Conservation (phyloP, 2,113 vertebrate genomes). For the Cyanoramphus novaezelandiae region DNA sequence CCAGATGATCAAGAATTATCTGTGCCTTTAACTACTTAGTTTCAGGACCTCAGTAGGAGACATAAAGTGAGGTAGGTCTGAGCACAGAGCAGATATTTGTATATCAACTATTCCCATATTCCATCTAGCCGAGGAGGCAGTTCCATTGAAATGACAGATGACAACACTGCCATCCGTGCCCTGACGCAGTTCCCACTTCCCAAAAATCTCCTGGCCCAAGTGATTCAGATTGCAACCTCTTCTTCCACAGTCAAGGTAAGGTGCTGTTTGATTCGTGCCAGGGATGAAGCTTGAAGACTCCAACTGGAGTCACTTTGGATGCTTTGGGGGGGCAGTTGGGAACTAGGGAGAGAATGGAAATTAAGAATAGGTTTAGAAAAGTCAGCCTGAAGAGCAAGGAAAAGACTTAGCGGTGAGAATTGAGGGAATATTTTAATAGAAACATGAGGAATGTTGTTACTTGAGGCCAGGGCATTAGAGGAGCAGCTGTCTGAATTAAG, state of each 20-base stretch:
- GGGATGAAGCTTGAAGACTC: neutral
- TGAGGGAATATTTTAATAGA: neutral
- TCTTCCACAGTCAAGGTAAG: conserved; percentile 82
- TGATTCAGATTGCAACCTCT: conserved; percentile 89
- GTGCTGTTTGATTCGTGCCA: neutral
- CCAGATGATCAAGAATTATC: neutral
- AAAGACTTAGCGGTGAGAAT: neutral
- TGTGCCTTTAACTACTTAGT: neutral
- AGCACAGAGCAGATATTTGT: neutral
- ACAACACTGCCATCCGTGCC: conserved; percentile 75
- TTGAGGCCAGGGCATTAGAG: neutral
- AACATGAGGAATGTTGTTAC: neutral
- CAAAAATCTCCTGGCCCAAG: conserved; percentile 85
- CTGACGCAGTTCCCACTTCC: conserved; percentile 87
- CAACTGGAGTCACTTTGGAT: neutral
- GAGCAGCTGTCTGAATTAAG: neutral
- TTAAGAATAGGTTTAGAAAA: neutral
- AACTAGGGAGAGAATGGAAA: neutral
- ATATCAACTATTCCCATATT: neutral
- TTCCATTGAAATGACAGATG: conserved; percentile 76
- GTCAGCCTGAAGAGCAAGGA: neutral
- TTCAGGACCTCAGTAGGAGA: neutral
- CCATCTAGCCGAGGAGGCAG: conserved; percentile 12
- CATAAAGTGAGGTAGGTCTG: neutral
- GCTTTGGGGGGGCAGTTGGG: neutral